A percentile compares a stretch with the other conserved stretches of the same genome.
Conservation (phyloP, 2,113 vertebrate species). For the Protomyctophum bolini region DNA sequence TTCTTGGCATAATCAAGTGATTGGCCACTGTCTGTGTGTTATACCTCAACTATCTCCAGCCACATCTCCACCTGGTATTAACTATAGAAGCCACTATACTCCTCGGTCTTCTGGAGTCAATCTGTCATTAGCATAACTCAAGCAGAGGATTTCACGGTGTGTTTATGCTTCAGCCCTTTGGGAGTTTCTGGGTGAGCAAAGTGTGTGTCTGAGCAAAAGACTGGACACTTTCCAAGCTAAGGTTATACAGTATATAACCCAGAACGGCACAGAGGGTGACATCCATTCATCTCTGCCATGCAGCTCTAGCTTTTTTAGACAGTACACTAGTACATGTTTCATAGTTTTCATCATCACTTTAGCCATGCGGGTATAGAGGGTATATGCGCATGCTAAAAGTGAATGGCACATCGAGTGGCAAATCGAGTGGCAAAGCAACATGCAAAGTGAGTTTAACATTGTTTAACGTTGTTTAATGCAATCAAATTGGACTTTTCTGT, state of each 20-base stretch:
- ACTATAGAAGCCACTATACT: constrained; percentile 40
- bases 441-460: too few species aligned
- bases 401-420: too few species aligned
- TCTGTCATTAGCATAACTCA: constrained; percentile 69
- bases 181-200: constrained; percentile 41
- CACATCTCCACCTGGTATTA: constrained; percentile 58
- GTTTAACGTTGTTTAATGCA: too few species aligned
- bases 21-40: constrained; percentile 13
- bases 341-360: background rate
- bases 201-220: constrained; percentile 47
- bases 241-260: background rate
- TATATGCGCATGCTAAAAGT: too few species aligned
- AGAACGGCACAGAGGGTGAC: constrained; percentile 20
- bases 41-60: constrained; percentile 34
- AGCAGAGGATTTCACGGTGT: constrained; percentile 45
- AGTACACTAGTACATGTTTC: background rate
- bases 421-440: too few species aligned
- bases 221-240: constrained; percentile 56
- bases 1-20: too few species aligned
- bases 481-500: too few species aligned
- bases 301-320: background rate
- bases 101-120: constrained; percentile 32
- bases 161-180: constrained; percentile 59
- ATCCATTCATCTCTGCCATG: constrained; percentile 11
- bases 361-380: background rate